phyloP scores from a whole-genome alignment of 2,113 vertebrate species.

The Coptodon rendalli region DNA sequence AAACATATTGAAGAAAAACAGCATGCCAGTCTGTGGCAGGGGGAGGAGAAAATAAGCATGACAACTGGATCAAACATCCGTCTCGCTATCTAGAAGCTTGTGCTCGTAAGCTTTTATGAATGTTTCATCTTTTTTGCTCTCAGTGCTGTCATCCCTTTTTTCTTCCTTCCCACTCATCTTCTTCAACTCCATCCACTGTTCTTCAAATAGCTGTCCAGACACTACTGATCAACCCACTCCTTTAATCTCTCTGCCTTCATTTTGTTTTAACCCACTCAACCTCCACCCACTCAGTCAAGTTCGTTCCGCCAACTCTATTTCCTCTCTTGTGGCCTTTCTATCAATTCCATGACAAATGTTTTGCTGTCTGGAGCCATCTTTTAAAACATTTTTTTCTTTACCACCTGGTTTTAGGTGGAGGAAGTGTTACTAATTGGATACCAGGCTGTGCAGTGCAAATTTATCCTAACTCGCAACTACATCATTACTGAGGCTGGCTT shows the following conservation, averaged over 20 bases:
- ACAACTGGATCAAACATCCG: neutral
- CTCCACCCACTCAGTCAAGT: neutral
- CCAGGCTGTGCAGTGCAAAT: constrained; percentile 51
- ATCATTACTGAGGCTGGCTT: constrained; percentile 42
- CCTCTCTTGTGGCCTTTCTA: constrained; percentile 17
- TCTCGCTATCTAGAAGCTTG: constrained; percentile 4
- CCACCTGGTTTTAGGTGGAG: constrained; percentile 20
- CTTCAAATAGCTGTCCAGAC: constrained; percentile 22
- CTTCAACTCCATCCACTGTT: neutral
- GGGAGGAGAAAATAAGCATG: constrained; percentile 47
- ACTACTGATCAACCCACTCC: constrained; percentile 2
- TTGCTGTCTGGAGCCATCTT: neutral
- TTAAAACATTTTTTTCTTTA: neutral
- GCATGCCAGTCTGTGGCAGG: constrained; percentile 15
- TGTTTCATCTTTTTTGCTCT: neutral
- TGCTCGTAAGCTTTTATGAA: constrained; percentile 10
- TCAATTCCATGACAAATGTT: neutral
- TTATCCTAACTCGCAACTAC: constrained; percentile 44
- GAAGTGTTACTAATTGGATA: constrained; percentile 41
- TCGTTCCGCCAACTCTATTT: constrained; percentile 6
- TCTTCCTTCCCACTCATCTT: neutral
- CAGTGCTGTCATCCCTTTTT: neutral
- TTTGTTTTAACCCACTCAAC: constrained; percentile 7
- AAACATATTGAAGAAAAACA: constrained; percentile 70
- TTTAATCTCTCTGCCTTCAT: constrained; percentile 29